Percentiles rank a stretch among this genome's conserved stretches.
These are phyloP conservation scores for Marcusenius ussheri DNA, from an alignment of 2,113 vertebrate genomes.

Conservation along the genomic window DNA sequence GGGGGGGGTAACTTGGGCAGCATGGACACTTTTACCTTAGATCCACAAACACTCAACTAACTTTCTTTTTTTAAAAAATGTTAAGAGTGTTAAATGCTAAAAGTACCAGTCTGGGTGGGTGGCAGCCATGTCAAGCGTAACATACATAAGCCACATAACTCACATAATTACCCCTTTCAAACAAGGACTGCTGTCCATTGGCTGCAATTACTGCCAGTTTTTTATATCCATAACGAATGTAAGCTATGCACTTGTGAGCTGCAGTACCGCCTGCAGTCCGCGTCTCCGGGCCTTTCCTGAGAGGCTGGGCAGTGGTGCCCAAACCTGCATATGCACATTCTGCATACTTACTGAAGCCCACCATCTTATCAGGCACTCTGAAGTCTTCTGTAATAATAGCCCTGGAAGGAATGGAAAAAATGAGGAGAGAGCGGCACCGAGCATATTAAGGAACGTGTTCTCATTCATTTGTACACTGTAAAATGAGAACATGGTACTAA, in stretches of 20 bases:
- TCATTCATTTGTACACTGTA: neutral
- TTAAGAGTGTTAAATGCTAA: neutral
- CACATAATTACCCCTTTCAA: neutral
- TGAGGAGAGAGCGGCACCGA: neutral
- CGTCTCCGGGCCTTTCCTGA: neutral
- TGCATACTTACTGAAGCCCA: constrained; percentile 94
- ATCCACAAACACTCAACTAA: neutral
- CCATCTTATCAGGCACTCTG: constrained; percentile 99
- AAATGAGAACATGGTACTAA: neutral
- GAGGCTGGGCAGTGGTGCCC: neutral
- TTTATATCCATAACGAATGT: neutral
- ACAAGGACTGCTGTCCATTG: neutral
- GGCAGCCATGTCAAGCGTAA: neutral
- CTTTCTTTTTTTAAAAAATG: neutral
- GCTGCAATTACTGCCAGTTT: neutral
- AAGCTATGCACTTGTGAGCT: neutral
- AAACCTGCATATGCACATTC: neutral
- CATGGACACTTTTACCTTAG: too few species aligned
- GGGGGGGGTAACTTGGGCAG: too few species aligned
- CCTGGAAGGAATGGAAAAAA: constrained; percentile 56
- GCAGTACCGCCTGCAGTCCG: neutral
- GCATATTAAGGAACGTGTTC: neutral
- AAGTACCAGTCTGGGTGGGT: neutral
- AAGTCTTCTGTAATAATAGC: constrained; percentile 94
- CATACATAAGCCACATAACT: neutral